Conservation (phyloP, 2,797 vertebrate genomes). For the Anisognathus igniventris region DNA sequence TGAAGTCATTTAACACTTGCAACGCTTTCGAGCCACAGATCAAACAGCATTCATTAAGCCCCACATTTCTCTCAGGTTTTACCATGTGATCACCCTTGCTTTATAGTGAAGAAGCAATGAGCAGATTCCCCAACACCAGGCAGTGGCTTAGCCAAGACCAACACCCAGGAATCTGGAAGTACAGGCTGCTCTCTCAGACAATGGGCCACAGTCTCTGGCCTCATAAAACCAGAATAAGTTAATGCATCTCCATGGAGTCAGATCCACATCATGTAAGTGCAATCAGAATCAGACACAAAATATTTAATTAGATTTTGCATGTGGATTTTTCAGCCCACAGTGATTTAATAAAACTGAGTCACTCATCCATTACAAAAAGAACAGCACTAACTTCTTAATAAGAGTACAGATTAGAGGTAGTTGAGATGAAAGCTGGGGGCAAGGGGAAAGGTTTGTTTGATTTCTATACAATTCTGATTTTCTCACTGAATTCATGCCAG, state of each 20-base stretch:
- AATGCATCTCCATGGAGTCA: neutral
- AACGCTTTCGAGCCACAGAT: neutral
- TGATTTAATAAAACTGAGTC: constrained; percentile 10
- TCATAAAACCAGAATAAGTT: neutral
- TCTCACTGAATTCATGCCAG: neutral
- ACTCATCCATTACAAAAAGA: neutral
- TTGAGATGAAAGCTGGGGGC: neutral
- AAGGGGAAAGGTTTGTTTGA: neutral
- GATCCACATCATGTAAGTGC: neutral
- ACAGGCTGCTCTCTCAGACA: neutral
- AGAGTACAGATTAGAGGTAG: neutral
- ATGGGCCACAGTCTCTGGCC: neutral
- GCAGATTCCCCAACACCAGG: neutral
- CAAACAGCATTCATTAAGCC: neutral
- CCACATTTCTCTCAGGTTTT: neutral
- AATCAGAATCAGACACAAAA: constrained; percentile 6
- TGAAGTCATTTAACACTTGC: neutral
- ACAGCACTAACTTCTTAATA: neutral
- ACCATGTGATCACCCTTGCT: neutral
- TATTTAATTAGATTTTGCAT: neutral
- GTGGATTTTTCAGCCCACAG: constrained; percentile 1
- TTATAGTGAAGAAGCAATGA: neutral
- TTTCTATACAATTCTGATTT: neutral
- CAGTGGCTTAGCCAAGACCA: neutral
- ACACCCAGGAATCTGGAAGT: neutral